Evolutionary conservation across 2,888 invertebrate genomes (phyloP).

Genomic region (Caradrina kadenii): DNA sequence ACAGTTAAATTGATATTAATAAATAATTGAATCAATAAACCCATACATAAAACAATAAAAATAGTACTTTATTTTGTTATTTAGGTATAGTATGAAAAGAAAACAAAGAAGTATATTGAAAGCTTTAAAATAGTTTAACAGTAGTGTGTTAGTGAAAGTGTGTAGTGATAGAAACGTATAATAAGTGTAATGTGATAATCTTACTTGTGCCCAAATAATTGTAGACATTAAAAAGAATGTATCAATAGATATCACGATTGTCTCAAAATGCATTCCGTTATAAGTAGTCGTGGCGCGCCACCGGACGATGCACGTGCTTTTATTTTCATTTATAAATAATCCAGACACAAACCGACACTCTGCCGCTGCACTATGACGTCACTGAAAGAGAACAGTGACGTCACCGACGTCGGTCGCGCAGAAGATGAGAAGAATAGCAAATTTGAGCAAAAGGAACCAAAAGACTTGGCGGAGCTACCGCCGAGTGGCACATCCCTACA

Average conservation of each 20-base stretch:
- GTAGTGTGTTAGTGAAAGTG: conserved; percentile 51
- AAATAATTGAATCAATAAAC: conserved; percentile 33
- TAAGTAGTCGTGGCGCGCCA: conserved; percentile 71
- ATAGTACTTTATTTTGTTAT: conserved; percentile 25
- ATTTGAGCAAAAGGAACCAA: conserved; percentile 69
- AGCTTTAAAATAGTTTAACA: conserved; percentile 65
- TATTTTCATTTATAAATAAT: conserved; percentile 87
- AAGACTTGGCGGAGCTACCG: conserved; percentile 80
- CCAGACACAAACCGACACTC: conserved; percentile 72
- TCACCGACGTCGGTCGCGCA: conserved; percentile 68
- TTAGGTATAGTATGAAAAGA: neutral
- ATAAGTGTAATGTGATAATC: conserved; percentile 57
- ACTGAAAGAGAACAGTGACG: conserved; percentile 80
- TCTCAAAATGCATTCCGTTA: conserved; percentile 83
- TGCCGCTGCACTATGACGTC: conserved; percentile 76
- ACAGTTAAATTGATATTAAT: conserved; percentile 39
- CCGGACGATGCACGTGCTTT: conserved; percentile 78
- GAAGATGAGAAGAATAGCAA: conserved; percentile 63
- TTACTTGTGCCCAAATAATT: conserved; percentile 32
- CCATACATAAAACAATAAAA: conserved; percentile 23
- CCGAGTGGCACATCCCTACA: conserved; percentile 85
- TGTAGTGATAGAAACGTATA: conserved; percentile 43
- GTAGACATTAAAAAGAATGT: conserved; percentile 44
- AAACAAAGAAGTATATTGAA: conserved; percentile 41
- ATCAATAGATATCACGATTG: conserved; percentile 58